phyloP scores from a whole-genome alignment of 2,888 invertebrate species.

The Cynaeus angustus region DNA sequence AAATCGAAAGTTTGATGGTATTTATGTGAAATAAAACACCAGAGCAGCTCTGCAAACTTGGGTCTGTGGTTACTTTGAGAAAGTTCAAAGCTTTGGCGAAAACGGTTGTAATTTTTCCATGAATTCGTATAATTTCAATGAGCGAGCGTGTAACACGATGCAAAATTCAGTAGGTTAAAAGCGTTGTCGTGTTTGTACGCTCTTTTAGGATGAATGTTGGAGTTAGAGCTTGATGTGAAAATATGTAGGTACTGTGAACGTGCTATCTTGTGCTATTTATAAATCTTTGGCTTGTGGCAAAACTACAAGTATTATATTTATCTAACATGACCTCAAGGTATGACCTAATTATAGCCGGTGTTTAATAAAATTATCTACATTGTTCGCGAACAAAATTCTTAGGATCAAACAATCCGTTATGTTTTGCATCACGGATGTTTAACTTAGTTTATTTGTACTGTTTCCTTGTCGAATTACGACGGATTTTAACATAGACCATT shows the following conservation, averaged over 20 bases:
- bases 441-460: conserved; percentile 19
- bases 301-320: background rate
- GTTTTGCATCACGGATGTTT: conserved; percentile 25
- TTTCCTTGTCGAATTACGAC: conserved; percentile 14
- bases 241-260: conserved; percentile 2
- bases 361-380: conserved; percentile 7
- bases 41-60: background rate
- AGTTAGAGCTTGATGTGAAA: background rate
- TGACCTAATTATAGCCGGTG: conserved; percentile 1
- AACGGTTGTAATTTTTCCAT: background rate
- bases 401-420: conserved; percentile 3
- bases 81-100: background rate
- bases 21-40: background rate
- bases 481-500: conserved; percentile 16
- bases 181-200: conserved; percentile 18
- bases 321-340: conserved; percentile 4
- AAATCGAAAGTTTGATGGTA: background rate
- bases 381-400: too few relatives aligned
- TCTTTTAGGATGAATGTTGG: conserved; percentile 6
- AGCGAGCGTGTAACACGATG: background rate
- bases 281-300: background rate
- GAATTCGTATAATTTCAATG: conserved; percentile 9
- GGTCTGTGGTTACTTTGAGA: background rate
- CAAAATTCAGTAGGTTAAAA: conserved; percentile 17
- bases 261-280: conserved; percentile 10